These are phyloP conservation scores for Bursaphelenchus okinawaensis DNA, from an alignment of 2,888 invertebrate genomes.

Conservation along the genomic window DNA sequence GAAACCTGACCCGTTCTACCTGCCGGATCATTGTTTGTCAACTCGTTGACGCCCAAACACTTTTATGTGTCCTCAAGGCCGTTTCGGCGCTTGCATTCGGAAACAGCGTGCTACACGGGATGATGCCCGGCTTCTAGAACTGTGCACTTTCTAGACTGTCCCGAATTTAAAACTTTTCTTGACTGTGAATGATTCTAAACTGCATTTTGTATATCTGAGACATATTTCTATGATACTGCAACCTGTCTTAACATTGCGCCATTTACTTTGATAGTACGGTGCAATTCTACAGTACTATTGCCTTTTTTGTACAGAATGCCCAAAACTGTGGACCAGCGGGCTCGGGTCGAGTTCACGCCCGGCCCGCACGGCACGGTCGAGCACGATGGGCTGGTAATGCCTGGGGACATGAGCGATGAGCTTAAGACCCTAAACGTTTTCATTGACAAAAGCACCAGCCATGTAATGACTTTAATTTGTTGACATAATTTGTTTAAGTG, in stretches of 20 bases:
- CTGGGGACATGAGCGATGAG: conserved; percentile 55
- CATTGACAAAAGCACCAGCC: conserved; percentile 43
- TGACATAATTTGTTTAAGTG: not conserved
- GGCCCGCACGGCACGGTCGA: conserved; percentile 25
- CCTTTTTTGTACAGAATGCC: too few species aligned
- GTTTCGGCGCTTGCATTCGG: not conserved
- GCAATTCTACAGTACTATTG: too few species aligned
- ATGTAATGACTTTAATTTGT: conserved; percentile 29
- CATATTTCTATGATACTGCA: too few species aligned
- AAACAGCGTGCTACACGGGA: not conserved
- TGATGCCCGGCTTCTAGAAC: not conserved
- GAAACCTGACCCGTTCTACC: not conserved
- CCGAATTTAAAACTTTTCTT: not conserved
- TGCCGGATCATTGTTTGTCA: not conserved
- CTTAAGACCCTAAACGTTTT: conserved; percentile 49
- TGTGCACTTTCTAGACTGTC: not conserved
- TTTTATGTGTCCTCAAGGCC: not conserved
- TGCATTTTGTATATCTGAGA: too few species aligned
- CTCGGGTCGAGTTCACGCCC: conserved; percentile 18
- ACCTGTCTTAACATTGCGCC: too few species aligned
- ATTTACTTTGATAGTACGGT: too few species aligned
- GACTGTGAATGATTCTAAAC: too few species aligned
- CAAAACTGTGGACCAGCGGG: not conserved
- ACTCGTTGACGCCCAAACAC: not conserved
- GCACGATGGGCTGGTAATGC: conserved; percentile 47